Evolutionary conservation across 2,888 invertebrate species (phyloP).

Genomic region (Hoplodrina blanda): DNA sequence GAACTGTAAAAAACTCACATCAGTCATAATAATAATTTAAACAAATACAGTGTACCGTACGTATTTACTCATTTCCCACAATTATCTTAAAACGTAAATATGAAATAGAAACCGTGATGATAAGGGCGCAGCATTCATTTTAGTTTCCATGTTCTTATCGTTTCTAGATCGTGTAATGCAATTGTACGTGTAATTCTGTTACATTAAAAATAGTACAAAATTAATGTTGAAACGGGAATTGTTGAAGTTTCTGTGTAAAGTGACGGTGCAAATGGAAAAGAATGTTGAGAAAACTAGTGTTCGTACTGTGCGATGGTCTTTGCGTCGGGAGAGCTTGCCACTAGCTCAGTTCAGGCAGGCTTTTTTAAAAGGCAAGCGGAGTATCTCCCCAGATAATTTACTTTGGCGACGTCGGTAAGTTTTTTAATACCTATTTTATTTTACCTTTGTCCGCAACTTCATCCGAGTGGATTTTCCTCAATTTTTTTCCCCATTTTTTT

Average conservation of each 20-base stretch:
- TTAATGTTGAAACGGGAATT: constrained; percentile 41
- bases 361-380: constrained; percentile 77
- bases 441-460: too few species aligned
- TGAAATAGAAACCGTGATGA: constrained; percentile 63
- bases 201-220: constrained; percentile 31
- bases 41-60: constrained; percentile 54
- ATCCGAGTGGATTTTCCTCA: too few species aligned
- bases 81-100: constrained; percentile 74
- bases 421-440: constrained; percentile 2
- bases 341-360: constrained; percentile 79
- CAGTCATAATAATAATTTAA: constrained; percentile 53
- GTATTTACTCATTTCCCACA: constrained; percentile 61
- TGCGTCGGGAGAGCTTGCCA: constrained; percentile 85
- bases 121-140: constrained; percentile 63
- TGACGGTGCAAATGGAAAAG: constrained; percentile 63
- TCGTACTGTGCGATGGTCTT: constrained; percentile 72
- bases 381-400: constrained; percentile 76
- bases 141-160: constrained; percentile 58
- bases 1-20: constrained; percentile 39
- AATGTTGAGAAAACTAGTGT: constrained; percentile 56
- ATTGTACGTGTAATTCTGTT: constrained; percentile 39
- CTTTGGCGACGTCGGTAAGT: constrained; percentile 82
- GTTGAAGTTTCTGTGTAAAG: constrained; percentile 36
- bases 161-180: constrained; percentile 48
- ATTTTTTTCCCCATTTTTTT: too few species aligned